These are phyloP conservation scores for Ophioninae sp. DNA, from an alignment of 2,888 invertebrate species.

Conservation along the genomic window DNA sequence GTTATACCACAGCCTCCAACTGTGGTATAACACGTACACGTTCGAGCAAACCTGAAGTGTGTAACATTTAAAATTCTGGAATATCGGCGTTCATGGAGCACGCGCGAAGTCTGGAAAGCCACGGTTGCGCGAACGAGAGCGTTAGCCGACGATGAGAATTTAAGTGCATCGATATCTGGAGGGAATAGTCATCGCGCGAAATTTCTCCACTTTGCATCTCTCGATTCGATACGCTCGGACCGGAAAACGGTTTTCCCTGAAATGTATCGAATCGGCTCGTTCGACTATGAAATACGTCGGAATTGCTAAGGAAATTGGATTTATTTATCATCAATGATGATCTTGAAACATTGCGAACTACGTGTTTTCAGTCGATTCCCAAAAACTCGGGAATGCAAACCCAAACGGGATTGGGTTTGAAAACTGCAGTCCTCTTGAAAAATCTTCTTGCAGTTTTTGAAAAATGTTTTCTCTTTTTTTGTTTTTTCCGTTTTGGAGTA, in stretches of 20 bases:
- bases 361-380: not conserved
- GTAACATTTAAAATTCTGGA: slow-evolving; percentile 36
- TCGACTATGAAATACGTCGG: not conserved
- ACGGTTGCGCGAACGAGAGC: slow-evolving; percentile 26
- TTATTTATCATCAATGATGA: not conserved
- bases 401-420: too few species aligned
- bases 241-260: not conserved
- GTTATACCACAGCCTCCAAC: slow-evolving; percentile 28
- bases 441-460: too few species aligned
- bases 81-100: slow-evolving; percentile 34
- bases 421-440: too few species aligned
- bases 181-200: slow-evolving; percentile 1
- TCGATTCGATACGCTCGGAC: not conserved
- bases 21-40: not conserved
- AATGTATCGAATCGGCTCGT: not conserved
- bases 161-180: not conserved
- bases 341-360: not conserved
- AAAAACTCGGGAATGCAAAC: too few species aligned
- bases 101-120: not conserved
- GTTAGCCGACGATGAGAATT: not conserved
- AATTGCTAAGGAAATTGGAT: not conserved
- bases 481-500: too few species aligned
- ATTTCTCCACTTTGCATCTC: not conserved
- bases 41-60: not conserved
- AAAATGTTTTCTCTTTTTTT: too few species aligned